Evolutionary conservation across 2,888 invertebrate species (phyloP).

Genomic region (Drosophila anomalata): DNA sequence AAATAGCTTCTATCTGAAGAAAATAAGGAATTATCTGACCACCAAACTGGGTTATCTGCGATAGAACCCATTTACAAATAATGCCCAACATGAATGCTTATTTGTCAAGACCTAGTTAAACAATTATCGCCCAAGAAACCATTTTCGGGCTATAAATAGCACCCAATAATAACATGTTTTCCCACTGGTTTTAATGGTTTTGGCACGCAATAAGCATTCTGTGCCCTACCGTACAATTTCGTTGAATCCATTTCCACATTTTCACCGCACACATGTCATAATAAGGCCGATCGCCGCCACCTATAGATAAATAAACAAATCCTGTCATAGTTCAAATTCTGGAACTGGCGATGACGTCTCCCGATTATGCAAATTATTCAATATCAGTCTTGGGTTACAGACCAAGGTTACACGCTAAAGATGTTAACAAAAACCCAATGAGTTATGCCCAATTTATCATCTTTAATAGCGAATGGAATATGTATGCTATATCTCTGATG

Average conservation of each 20-base stretch:
- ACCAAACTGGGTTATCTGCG: background rate
- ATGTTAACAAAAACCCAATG: background rate
- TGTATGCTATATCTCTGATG: background rate
- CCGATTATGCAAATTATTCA: conserved; percentile 64
- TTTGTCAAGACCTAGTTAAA: background rate
- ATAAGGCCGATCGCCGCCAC: conserved; percentile 38
- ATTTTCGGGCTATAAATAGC: conserved; percentile 6
- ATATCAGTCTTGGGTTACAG: conserved; percentile 52
- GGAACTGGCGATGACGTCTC: conserved; percentile 67
- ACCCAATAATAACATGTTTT: conserved; percentile 28
- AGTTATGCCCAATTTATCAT: conserved; percentile 7
- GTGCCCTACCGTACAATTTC: conserved; percentile 13
- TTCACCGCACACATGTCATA: conserved; percentile 37
- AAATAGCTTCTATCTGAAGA: background rate
- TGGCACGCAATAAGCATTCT: conserved; percentile 35
- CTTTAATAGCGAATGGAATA: background rate
- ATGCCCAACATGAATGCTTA: background rate
- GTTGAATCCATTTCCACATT: conserved; percentile 18
- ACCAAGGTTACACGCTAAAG: conserved; percentile 31
- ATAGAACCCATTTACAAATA: background rate
- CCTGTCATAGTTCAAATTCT: conserved; percentile 22
- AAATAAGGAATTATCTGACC: background rate
- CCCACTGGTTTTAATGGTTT: conserved; percentile 9
- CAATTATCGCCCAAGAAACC: conserved; percentile 15
- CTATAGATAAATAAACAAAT: conserved; percentile 41